Conservation (phyloP, 1,140 invertebrate genomes). For the Eupristina koningsbergeri region DNA sequence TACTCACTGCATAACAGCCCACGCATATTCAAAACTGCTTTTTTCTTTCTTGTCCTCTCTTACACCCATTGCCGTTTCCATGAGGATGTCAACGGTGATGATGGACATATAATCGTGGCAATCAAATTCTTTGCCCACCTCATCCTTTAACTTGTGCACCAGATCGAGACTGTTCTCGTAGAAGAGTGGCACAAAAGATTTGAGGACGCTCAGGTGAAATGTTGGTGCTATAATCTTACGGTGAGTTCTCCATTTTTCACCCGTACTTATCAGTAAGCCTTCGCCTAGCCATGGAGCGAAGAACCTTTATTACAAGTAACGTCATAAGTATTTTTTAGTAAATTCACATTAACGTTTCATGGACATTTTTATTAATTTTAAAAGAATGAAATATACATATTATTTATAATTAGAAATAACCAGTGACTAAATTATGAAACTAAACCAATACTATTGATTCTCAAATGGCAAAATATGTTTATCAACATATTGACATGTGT, state of each 20-base stretch:
- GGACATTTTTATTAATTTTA: too few relatives aligned
- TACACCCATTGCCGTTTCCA: constrained; percentile 85
- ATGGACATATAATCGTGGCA: constrained; percentile 88
- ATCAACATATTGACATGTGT: too few relatives aligned
- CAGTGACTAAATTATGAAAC: too few relatives aligned
- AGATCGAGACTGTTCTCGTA: constrained; percentile 86
- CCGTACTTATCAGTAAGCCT: constrained; percentile 86
- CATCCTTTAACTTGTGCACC: constrained; percentile 78
- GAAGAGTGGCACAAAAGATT: constrained; percentile 90
- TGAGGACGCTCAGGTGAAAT: constrained; percentile 93
- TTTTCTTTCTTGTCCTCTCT: constrained; percentile 76
- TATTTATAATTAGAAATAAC: too few relatives aligned
- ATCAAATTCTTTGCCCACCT: constrained; percentile 82
- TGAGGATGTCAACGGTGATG: constrained; percentile 90
- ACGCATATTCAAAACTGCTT: constrained; percentile 80
- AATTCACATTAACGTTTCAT: too few relatives aligned
- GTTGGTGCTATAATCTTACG: constrained; percentile 93
- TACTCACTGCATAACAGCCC: constrained; percentile 81
- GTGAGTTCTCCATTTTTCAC: constrained; percentile 88
- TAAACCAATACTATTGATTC: too few relatives aligned
- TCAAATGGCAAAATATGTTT: too few relatives aligned
- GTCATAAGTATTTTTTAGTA: background rate
- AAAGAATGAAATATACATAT: too few relatives aligned
- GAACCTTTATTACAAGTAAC: constrained; percentile 71
- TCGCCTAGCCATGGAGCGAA: constrained; percentile 93